Evolutionary conservation across 2,888 invertebrate genomes (phyloP), one percentile per base, ranked within the genome.

Genomic region (Hermaeophaga mercurialis): DNA sequence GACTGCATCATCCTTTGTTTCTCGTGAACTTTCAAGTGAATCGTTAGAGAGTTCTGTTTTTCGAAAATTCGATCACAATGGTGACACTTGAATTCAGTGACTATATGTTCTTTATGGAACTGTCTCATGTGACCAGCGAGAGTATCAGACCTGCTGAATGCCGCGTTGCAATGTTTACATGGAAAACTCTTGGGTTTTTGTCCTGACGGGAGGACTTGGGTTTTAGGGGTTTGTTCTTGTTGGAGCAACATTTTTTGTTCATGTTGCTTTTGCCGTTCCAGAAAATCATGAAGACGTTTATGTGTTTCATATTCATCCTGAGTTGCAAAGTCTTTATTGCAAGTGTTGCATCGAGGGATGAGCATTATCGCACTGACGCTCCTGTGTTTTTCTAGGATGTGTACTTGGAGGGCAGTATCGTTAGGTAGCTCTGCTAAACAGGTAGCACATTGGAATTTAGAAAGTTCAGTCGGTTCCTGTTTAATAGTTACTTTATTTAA

Each of bases 51-150:
- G 12, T 81, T 77, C 15, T 84, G 84, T 9, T 86, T 85, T 57
- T 80, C 82, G 45, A 87, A 82, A 0, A 81, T 79, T 60, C 86
- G 84, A 1, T 84, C 84, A 64, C 88, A 88, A 47, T 85, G 80
- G 63, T 83, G 83, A 65, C 88, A 88, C 72, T 82, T 81, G 66
- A 83, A 83, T 4, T 64, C 69, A 0, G 58, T 80, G 73, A 26
- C 79, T 72, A 79, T 75, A 2, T 78, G 79, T 14, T 80, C 69
- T 31, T 75, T 74, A 69, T 84, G 83, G 64, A 85, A 84, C 62
- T 82, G 80, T 66, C 83, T 82, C 74, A 86, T 82, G 67, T 88
- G 87, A 39, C 84, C 82, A 26, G 84, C 81, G 18, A 87, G 73
- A 0, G 85, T 83, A 4, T 85, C 85, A 68, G 83, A 82, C 28